Evolutionary conservation across 2,888 invertebrate genomes (phyloP).

Genomic region (Timema podura): DNA sequence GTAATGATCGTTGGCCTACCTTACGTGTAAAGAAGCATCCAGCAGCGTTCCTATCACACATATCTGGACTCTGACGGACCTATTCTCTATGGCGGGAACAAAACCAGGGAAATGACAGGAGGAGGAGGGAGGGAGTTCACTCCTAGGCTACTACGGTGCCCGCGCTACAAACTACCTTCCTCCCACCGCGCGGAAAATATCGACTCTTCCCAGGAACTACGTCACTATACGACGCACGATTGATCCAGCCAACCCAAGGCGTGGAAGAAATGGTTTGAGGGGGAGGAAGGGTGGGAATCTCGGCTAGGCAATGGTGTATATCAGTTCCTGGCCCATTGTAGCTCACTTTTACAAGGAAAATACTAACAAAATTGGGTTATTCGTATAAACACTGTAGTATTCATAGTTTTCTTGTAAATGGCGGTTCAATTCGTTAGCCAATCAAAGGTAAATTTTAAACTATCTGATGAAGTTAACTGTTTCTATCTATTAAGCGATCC

Average conservation of each 20-base stretch:
- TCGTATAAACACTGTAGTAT: too few species aligned
- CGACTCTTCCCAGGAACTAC: slow-evolving; percentile 25
- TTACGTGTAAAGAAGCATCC: slow-evolving; percentile 65
- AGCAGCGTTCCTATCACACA: slow-evolving; percentile 66
- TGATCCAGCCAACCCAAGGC: slow-evolving; percentile 26
- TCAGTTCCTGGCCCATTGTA: too few species aligned
- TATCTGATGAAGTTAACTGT: too few species aligned
- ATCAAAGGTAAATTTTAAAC: too few species aligned
- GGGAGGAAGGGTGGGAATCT: slow-evolving; percentile 11
- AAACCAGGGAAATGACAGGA: slow-evolving; percentile 32
- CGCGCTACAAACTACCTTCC: background rate
- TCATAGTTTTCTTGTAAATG: too few species aligned
- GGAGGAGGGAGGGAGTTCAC: slow-evolving; percentile 35
- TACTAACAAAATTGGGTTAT: too few species aligned
- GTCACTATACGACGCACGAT: slow-evolving; percentile 24
- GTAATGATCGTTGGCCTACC: slow-evolving; percentile 43
- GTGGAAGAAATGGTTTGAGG: background rate
- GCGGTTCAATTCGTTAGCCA: too few species aligned
- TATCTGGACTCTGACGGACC: slow-evolving; percentile 39
- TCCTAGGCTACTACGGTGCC: background rate
- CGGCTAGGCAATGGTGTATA: background rate
- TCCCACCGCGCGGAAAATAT: slow-evolving; percentile 21
- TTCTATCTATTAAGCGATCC: too few species aligned
- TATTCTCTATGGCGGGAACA: slow-evolving; percentile 21
- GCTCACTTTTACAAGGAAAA: too few species aligned